These are phyloP conservation scores for Drosophila anomelani DNA, from an alignment of 2,888 invertebrate genomes.

Conservation along the genomic window DNA sequence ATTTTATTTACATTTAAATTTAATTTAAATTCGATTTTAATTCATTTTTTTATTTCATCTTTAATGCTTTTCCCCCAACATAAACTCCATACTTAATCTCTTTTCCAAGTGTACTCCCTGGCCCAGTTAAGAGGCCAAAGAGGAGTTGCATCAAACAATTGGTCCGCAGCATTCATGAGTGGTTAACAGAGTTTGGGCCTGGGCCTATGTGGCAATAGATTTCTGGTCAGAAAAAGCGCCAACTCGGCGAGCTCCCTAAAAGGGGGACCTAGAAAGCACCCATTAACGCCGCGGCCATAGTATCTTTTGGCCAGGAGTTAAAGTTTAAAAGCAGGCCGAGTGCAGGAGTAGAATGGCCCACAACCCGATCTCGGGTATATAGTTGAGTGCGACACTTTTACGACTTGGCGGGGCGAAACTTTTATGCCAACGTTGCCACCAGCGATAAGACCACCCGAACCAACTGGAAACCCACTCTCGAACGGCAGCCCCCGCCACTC, in stretches of 20 bases:
- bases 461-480: slow-evolving; percentile 3
- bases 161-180: slow-evolving; percentile 28
- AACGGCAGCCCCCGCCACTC: slow-evolving; percentile 17
- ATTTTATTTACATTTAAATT: not conserved
- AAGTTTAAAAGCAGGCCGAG: slow-evolving; percentile 30
- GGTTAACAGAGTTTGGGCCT: slow-evolving; percentile 34
- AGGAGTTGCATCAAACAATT: slow-evolving; percentile 33
- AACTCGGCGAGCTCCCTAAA: slow-evolving; percentile 1
- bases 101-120: slow-evolving; percentile 7
- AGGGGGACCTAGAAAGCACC: slow-evolving; percentile 15
- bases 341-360: slow-evolving; percentile 6
- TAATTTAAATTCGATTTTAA: not conserved
- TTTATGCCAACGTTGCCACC: slow-evolving; percentile 74
- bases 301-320: slow-evolving; percentile 34
- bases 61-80: not conserved
- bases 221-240: slow-evolving; percentile 19
- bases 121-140: slow-evolving; percentile 29
- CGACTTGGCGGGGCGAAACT: slow-evolving; percentile 64
- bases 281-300: slow-evolving; percentile 30
- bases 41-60: not conserved
- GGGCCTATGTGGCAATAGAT: slow-evolving; percentile 33
- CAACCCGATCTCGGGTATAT: slow-evolving; percentile 32
- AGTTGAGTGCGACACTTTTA: slow-evolving; percentile 67
- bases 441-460: slow-evolving; percentile 64
- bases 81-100: not conserved